Evolutionary conservation across 2,888 invertebrate genomes (phyloP), one percentile per base, ranked within the genome.

Genomic region (Sisyra nigra): DNA sequence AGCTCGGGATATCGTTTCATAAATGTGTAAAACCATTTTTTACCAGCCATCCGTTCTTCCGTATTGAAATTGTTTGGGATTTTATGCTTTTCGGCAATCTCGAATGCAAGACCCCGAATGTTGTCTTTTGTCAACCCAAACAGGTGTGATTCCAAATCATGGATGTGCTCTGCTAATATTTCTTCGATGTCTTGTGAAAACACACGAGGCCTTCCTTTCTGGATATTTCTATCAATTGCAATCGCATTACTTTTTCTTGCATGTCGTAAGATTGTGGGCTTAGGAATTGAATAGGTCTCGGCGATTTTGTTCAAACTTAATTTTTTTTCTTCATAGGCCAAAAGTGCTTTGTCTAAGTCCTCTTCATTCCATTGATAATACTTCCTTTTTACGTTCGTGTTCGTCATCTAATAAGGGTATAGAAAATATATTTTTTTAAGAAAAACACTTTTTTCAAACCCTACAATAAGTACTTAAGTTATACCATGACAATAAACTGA

Each of bases 1-100:
- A 51, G 40, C 17, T 46, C 30, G 14, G 47, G 44, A 41, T 51
- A 45, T 44, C 48, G 32, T 31, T 41, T 45, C 47, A 51, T 48
- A 36, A 44, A 46, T 31, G 37, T 44, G 29, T 46, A 44, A 29
- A 38, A 46, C 44, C 45, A 48, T 11, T 41, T 43, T 29, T 48
- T 45, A 7, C 47, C 47, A 11, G 48, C 48, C 31, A 37, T 38
- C 6, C 40, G 10, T 17, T 40, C 19, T 36, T 47, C 45, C 39
- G 31, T 47, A 40, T 45, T 48, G 30, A 46, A 47, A 18, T 18
- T 34, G 17, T 46, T 37, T 5, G 9, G 37, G 8, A 47, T 41
- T 14, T 40, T 33, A 41, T 47, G 48, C 40, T 29, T 42, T 17
- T 31, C 41, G 14, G 49, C 46, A 31, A 49, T 30, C 38, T 49